Base-by-base conservation (phyloP, 2,888 invertebrate genomes). In the Capitulum mitella region DNA sequence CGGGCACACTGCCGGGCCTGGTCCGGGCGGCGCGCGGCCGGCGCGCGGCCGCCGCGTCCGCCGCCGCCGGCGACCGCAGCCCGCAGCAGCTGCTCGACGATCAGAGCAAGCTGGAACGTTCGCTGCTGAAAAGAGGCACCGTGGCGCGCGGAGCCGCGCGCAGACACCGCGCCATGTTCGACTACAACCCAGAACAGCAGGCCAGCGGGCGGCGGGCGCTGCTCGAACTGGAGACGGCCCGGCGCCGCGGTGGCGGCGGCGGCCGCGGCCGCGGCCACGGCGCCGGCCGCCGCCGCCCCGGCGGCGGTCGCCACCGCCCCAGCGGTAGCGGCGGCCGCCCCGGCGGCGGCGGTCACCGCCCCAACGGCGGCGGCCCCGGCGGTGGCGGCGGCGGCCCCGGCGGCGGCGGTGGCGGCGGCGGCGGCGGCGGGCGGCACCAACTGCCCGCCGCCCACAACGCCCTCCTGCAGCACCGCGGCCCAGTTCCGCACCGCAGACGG, bases 401-500 rank as follows among this genome's bases (percentile, higher is more conserved):
- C 58, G 58, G 29, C 8, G 12, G 29, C 29, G 58, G 8, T 12
- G 26, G 58, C 8, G 29, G 58, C 29, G 58, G 32, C 16, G 64
- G 19, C 16, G 34, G 34, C 64, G 34, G 19, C 34, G 16, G 1
- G 32, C 29, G 61, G 34, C 3, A 14, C 19, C 10, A 19, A 16
- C 34, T 34, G 34, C 34, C 32, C 32, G 29, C 19, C 3, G 19
- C 70, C 70, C 16, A 3, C 37, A 5, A 40, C 70, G 10, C 70
- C 70, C 8, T 26, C 22, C 26, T 70, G 70, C 26, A n/a, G n/a
- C n/a, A n/a, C n/a, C n/a, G n/a, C n/a, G n/a, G n/a, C n/a, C n/a
- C n/a, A n/a, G n/a, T 81, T 79, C 80, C 78, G 81, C 10, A 80
- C 81, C 14, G 46, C 48, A 6, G 81, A 81, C 54, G 81, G 81